Evolutionary conservation across 2,797 vertebrate genomes (phyloP).

Genomic region (Chrysolophus pictus): DNA sequence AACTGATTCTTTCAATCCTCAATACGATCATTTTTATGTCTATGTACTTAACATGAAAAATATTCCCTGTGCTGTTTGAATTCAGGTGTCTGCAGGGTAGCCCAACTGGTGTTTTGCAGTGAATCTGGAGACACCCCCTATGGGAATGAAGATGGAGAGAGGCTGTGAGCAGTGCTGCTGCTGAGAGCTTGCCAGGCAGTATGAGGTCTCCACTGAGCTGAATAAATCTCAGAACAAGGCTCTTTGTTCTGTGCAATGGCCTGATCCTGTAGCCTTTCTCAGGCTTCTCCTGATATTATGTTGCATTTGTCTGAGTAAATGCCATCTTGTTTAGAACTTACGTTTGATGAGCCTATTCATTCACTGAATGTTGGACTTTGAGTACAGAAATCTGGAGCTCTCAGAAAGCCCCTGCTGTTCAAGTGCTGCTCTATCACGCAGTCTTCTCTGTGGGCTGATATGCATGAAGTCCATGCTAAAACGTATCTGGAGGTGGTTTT

Average conservation of each 20-base stretch:
- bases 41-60: background rate
- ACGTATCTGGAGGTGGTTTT: background rate
- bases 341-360: background rate
- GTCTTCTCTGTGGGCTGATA: background rate
- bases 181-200: background rate
- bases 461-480: background rate
- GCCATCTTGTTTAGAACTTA: background rate
- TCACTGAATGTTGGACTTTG: background rate
- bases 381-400: background rate
- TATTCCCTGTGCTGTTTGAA: background rate
- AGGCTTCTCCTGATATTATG: background rate
- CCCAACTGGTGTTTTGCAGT: fast-evolving
- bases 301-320: background rate
- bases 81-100: background rate
- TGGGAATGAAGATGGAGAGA: fast-evolving
- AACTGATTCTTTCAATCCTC: background rate
- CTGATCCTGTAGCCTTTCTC: background rate
- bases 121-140: background rate
- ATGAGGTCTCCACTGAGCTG: fast-evolving
- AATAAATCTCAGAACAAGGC: fast-evolving
- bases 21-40: background rate
- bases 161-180: background rate
- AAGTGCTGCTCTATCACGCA: fast-evolving
- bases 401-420: background rate
- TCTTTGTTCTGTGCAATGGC: fast-evolving